These are phyloP conservation scores for Nesidiocoris tenuis DNA, from an alignment of 2,888 invertebrate species.

Conservation along the genomic window DNA sequence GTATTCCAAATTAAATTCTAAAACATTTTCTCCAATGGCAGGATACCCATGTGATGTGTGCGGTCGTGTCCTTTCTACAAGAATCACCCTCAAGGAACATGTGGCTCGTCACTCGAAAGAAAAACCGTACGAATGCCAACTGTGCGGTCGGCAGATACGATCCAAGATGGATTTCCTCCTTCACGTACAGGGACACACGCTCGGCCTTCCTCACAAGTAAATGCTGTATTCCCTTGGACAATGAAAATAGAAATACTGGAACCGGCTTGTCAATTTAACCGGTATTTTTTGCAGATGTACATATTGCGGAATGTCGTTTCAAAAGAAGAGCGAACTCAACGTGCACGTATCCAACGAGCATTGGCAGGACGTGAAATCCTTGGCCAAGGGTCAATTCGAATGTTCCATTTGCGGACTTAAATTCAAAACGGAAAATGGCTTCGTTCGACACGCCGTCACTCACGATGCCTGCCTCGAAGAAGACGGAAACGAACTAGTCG, in stretches of 20 bases:
- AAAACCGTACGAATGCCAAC: conserved; percentile 49
- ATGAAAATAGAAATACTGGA: not conserved
- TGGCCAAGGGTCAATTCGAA: conserved; percentile 28
- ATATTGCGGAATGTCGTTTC: conserved; percentile 46
- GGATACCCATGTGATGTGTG: conserved; percentile 47
- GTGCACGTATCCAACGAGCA: conserved; percentile 47
- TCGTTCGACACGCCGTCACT: conserved; percentile 47
- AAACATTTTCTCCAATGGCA: no score
- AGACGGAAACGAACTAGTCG: not conserved
- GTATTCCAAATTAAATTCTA: no score
- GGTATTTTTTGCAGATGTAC: conserved; percentile 20
- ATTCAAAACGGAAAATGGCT: conserved; percentile 46
- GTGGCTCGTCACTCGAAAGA: conserved; percentile 47
- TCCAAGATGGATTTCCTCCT: conserved; percentile 49
- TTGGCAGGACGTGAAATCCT: conserved; percentile 34
- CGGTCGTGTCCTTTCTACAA: conserved; percentile 48
- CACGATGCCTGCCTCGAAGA: conserved; percentile 46
- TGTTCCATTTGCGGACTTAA: conserved; percentile 48
- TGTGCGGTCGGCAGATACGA: conserved; percentile 49
- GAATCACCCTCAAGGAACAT: conserved; percentile 49
- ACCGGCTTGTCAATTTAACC: not conserved
- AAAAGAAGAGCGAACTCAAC: conserved; percentile 47
- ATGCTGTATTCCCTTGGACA: not conserved
- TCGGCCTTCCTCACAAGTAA: conserved; percentile 30
- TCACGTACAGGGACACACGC: conserved; percentile 48